Base-by-base conservation (phyloP, 2,888 invertebrate species). In the Pemphredon lugubris region DNA sequence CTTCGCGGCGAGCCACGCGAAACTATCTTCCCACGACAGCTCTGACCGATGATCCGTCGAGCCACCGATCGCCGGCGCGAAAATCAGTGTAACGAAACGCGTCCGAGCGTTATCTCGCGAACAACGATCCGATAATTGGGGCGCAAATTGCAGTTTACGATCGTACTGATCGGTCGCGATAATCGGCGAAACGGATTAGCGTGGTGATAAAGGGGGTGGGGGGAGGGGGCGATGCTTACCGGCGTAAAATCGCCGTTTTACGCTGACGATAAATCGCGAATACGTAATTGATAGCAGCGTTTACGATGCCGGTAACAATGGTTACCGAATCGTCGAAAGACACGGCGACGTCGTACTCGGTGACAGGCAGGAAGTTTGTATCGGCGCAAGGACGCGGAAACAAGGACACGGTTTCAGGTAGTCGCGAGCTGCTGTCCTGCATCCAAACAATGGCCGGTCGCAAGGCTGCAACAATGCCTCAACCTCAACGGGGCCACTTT, bases 231-330 rank as follows among this genome's bases (percentile, higher is more conserved):
- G 26, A 26, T 9, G 57, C 7, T 37, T 14, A 42, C 30, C 55
- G 23, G 42, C 18, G 37, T 69, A 58, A 67, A 67, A 71, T 47
- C 45, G 6, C 53, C 51, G 34, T 67, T 74, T 68, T 58, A 69
- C 57, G 39, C 34, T 51, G 51, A 26, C 66, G 63, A 75, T 78
- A 78, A 78, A 79, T 78, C 78, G 66, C 61, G 47, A 7, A 60
- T 73, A 71, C 51, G 78, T 76, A 79, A 79, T 78, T 74, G 78
- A 76, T 78, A 73, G 78, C 63, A 64, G 55, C 60, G 58, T 61
- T 59, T 66, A 64, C 71, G 51, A 68, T 65, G 59, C 51, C 69
- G 69, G 51, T 39, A 44, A 44, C 44, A 44, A 44, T 44, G 44
- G n/a, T 44, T n/a, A 4, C 44, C 55, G 26, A 30, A 30, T 7